These are phyloP conservation scores for Campoletis sonorensis DNA, from an alignment of 1,140 invertebrate genomes.

Conservation along the genomic window DNA sequence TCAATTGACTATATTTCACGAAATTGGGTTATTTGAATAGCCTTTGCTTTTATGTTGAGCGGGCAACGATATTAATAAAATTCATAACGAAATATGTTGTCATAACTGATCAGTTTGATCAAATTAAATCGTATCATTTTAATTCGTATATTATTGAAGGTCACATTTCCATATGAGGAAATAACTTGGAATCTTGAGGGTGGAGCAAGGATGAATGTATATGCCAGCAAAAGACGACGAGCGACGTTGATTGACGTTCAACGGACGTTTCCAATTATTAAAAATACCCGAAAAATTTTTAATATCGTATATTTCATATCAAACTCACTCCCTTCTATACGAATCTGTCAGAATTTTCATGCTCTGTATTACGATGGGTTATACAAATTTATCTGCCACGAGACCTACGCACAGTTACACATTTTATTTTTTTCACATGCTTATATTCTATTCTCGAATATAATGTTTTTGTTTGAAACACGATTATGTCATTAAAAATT, in stretches of 20 bases:
- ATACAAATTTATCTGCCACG: slow-evolving; percentile 5
- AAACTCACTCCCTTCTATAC: not conserved
- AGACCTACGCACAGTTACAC: not conserved
- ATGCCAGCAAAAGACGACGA: slow-evolving; percentile 41
- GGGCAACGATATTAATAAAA: too few species aligned
- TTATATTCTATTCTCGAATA: not conserved
- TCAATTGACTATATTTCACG: too few species aligned
- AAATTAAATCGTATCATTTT: not conserved
- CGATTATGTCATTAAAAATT: not conserved
- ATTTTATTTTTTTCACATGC: too few species aligned
- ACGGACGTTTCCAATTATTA: slow-evolving; percentile 71
- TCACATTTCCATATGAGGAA: not conserved
- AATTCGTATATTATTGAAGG: not conserved
- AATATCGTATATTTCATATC: slow-evolving; percentile 43
- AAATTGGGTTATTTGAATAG: too few species aligned
- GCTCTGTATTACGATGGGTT: not conserved
- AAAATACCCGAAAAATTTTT: slow-evolving; percentile 68
- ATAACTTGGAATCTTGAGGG: not conserved
- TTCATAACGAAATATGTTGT: too few species aligned
- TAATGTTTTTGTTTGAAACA: not conserved
- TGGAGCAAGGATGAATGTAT: slow-evolving; percentile 33
- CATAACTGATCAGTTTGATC: too few species aligned
- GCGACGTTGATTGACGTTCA: slow-evolving; percentile 68
- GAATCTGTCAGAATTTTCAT: not conserved
- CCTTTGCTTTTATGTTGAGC: too few species aligned